A percentile compares a stretch with the other conserved stretches of the same genome.
phyloP scores from a whole-genome alignment of 2,113 vertebrate species.

The Fulica atra region DNA sequence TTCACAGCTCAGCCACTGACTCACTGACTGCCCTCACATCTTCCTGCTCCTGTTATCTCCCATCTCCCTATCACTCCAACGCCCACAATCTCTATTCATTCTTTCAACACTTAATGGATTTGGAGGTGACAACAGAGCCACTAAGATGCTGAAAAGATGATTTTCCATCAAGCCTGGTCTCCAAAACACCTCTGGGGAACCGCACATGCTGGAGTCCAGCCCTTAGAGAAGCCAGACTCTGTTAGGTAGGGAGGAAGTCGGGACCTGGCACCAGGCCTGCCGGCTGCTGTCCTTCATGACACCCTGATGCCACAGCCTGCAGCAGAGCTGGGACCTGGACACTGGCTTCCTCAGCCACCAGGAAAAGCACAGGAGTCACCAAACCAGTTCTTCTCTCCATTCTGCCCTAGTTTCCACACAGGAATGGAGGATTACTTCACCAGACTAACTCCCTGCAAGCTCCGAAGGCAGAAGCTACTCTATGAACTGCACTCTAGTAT shows the following conservation, averaged over 20 bases:
- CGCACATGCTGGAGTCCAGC: accelerated
- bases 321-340: background rate
- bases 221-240: background rate
- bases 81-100: background rate
- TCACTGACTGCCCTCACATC: background rate
- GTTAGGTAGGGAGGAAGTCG: background rate
- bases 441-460: background rate
- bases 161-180: background rate
- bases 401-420: background rate
- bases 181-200: background rate
- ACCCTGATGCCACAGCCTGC: background rate
- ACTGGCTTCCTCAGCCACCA: background rate
- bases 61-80: background rate
- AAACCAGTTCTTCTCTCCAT: constrained; percentile 10
- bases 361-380: background rate
- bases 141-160: background rate
- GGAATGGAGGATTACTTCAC: background rate
- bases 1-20: background rate
- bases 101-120: background rate
- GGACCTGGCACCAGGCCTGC: background rate
- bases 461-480: background rate
- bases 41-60: background rate
- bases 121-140: background rate
- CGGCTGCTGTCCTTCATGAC: background rate
- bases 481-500: background rate